A percentile compares a stretch with the other conserved stretches of the same genome.
These are phyloP conservation scores for Aphidoletes aphidimyza DNA, from an alignment of 2,888 invertebrate genomes.

Conservation along the genomic window DNA sequence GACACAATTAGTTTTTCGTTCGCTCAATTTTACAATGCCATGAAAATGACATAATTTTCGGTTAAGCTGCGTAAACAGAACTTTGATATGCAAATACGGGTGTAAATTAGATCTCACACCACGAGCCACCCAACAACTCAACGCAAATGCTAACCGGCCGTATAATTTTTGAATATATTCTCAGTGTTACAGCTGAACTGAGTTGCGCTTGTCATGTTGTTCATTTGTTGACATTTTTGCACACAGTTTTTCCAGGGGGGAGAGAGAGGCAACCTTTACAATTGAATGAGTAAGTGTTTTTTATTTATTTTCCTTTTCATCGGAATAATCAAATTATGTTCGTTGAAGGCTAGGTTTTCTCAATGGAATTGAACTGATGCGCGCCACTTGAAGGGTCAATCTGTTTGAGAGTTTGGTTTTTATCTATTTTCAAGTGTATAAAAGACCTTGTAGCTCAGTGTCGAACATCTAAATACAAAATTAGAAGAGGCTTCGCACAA, in stretches of 20 bases:
- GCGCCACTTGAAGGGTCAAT: not conserved
- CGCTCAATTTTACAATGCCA: conserved; percentile 38
- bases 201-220: not conserved
- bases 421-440: not conserved
- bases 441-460: not conserved
- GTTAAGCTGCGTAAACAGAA: conserved; percentile 21
- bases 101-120: conserved; percentile 25
- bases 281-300: not conserved
- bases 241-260: not conserved
- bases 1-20: conserved; percentile 33
- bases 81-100: conserved; percentile 39
- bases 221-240: conserved; percentile 45
- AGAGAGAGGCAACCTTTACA: not conserved
- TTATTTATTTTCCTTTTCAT: not conserved
- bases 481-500: no score
- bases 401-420: not conserved
- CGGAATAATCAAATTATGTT: not conserved
- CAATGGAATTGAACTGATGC: not conserved
- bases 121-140: not conserved
- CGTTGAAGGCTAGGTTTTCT: not conserved
- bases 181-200: not conserved
- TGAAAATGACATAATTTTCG: conserved; percentile 50
- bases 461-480: no score
- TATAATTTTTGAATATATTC: not conserved
- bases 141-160: not conserved